Base-by-base conservation (phyloP, 2,797 vertebrate species). In the Gallinago stenura region DNA sequence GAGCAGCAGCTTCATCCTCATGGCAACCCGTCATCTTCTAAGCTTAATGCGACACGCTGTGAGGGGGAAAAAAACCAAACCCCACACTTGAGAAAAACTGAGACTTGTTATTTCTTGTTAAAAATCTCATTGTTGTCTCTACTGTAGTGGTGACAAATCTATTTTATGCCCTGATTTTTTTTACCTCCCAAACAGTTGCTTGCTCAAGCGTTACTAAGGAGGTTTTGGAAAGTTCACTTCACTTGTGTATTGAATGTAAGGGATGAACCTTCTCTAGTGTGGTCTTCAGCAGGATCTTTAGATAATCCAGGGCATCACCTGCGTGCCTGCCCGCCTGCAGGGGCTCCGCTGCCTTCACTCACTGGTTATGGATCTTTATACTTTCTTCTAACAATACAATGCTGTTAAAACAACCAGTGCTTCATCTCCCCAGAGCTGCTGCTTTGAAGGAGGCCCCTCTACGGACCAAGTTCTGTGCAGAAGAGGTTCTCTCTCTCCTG, bases 21-120 rank as follows among this genome's bases (percentile, higher is more conserved):
- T 83, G 99, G 99, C 97, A 99, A 98, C 95, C 99, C 99, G 30
- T 99, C 99, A 75, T 99, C 99, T 98, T 99, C 99, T 97, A 99
- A 98, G 98, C 99, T 99, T 95, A 99, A 97, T 54, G 99, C 99
- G 97, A 99, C 99, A 83, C 99, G 99, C 99, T 99, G 99, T 95
- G 98, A 98, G 98, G 96, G 96, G 95, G 98, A 97, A 66, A 80
- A 45, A 65, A 21, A 39, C 3, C 25, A 48, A n/a, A 31, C 22
- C 46, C 20, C 65, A 87, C 22, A 20, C 45, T 30, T 72, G 17
- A 77, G 37, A 33, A 45, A 33, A 10, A 31, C 1, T 31, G 58
- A 30, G 20, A 82, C 10, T 25, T 68, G 60, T 7, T 61, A 4
- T 30, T 70, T 80, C 31, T 41, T 13, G 31, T 66, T 70, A 17